A percentile compares a stretch with the other conserved stretches of the same genome.
phyloP scores from a whole-genome alignment of 1,140 invertebrate genomes.

The Leptestheria dahalacensis region DNA sequence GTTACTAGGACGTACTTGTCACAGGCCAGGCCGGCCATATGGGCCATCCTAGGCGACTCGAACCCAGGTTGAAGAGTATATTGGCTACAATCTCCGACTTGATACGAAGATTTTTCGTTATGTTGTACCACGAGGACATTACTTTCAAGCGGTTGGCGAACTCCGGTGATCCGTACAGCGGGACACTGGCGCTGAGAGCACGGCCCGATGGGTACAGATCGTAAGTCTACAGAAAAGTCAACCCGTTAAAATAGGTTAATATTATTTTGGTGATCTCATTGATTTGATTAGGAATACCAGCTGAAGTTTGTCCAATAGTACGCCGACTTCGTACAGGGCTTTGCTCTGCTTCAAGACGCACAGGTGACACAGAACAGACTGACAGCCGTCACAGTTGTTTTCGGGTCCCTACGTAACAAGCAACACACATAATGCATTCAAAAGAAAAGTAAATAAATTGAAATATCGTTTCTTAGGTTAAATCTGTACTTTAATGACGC shows the following conservation, averaged over 20 bases:
- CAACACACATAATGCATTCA: background rate
- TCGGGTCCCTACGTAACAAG: conserved; percentile 4
- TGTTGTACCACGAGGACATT: conserved; percentile 80
- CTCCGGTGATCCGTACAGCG: conserved; percentile 45
- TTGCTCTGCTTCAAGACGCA: conserved; percentile 50
- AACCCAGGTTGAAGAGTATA: conserved; percentile 41
- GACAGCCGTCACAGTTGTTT: conserved; percentile 41
- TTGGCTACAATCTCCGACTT: conserved; percentile 62
- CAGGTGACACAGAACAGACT: conserved; percentile 48
- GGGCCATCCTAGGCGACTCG: conserved; percentile 28
- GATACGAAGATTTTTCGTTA: conserved; percentile 62
- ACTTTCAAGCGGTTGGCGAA: conserved; percentile 54
- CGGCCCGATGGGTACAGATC: conserved; percentile 68
- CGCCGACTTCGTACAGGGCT: conserved; percentile 54
- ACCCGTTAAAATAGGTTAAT: background rate
- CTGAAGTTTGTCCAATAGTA: conserved; percentile 52
- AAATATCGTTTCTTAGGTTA: background rate
- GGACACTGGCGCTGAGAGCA: conserved; percentile 54
- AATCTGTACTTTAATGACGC: background rate
- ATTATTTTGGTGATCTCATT: background rate
- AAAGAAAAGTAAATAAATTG: background rate
- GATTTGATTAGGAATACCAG: conserved; percentile 25
- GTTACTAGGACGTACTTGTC: background rate
- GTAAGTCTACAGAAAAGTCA: conserved; percentile 32
- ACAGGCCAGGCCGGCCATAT: conserved; percentile 14